phyloP scores from a whole-genome alignment of 2,888 invertebrate species.

The Anorthoa munda region DNA sequence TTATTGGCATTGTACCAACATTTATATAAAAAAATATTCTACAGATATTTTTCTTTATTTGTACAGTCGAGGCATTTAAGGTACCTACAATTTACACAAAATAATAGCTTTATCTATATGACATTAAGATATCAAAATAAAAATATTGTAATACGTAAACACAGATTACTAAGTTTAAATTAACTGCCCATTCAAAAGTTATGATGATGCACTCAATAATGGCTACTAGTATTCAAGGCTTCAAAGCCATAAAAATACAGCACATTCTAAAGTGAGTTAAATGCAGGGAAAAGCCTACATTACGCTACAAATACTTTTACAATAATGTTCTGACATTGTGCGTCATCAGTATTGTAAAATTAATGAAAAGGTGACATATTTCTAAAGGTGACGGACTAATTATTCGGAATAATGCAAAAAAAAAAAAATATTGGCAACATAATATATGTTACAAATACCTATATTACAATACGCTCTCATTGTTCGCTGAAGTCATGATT shows the following conservation, averaged over 20 bases:
- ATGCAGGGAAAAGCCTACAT: constrained; percentile 30
- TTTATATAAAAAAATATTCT: no score
- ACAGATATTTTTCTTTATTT: no score
- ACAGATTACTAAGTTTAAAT: not conserved
- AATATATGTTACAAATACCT: no score
- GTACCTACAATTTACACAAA: not conserved
- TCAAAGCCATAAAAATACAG: constrained; percentile 9
- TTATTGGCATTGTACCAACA: no score
- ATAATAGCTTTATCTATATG: not conserved
- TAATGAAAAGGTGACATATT: constrained; percentile 30
- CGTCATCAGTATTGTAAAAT: constrained; percentile 48
- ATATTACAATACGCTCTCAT: not conserved
- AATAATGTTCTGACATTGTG: constrained; percentile 20
- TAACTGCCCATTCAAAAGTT: not conserved
- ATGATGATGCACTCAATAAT: not conserved
- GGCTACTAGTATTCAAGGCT: not conserved
- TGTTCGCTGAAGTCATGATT: not conserved
- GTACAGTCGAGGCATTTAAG: not conserved
- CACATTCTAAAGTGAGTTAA: constrained; percentile 10
- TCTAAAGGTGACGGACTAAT: not conserved
- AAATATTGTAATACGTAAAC: not conserved
- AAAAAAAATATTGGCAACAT: no score
- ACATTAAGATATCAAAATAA: not conserved
- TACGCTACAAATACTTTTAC: constrained; percentile 13
- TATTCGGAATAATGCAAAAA: not conserved